Conservation (phyloP, 2,888 invertebrate species). For the Ptycholaimellus sp. region DNA sequence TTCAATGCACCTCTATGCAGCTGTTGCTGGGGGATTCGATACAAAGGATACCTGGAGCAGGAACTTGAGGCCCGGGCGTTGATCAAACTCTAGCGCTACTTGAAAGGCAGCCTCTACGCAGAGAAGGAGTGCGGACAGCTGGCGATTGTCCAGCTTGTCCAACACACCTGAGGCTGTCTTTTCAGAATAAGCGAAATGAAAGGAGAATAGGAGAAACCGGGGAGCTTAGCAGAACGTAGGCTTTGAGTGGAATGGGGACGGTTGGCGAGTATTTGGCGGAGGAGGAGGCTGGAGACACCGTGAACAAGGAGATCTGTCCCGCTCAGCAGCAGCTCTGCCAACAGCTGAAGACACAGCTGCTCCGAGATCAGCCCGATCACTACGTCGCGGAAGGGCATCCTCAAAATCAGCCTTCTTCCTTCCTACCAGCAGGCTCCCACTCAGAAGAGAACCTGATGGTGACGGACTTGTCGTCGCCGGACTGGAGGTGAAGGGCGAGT, state of each 20-base stretch:
- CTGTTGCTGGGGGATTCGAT: too few species aligned
- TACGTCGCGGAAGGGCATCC: constrained; percentile 62
- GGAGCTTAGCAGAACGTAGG: too few species aligned
- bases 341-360: constrained; percentile 68
- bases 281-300: constrained; percentile 31
- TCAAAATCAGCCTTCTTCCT: too few species aligned
- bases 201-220: too few species aligned
- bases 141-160: constrained; percentile 3
- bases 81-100: constrained; percentile 61
- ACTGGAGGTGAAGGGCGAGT: constrained; percentile 19
- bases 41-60: constrained; percentile 72
- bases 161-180: too few species aligned
- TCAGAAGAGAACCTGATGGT: too few species aligned
- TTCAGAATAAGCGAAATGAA: too few species aligned
- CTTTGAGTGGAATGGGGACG: too few species aligned
- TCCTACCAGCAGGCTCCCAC: too few species aligned
- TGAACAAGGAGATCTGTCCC: constrained; percentile 42
- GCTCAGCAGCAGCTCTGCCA: constrained; percentile 55
- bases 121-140: neutral
- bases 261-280: constrained; percentile 23
- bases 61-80: constrained; percentile 70
- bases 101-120: constrained; percentile 50
- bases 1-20: too few species aligned
- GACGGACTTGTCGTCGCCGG: too few species aligned
- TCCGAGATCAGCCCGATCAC: constrained; percentile 70